Evolutionary conservation across 2,113 vertebrate genomes (phyloP).

Genomic region (Scophthalmus maximus): DNA sequence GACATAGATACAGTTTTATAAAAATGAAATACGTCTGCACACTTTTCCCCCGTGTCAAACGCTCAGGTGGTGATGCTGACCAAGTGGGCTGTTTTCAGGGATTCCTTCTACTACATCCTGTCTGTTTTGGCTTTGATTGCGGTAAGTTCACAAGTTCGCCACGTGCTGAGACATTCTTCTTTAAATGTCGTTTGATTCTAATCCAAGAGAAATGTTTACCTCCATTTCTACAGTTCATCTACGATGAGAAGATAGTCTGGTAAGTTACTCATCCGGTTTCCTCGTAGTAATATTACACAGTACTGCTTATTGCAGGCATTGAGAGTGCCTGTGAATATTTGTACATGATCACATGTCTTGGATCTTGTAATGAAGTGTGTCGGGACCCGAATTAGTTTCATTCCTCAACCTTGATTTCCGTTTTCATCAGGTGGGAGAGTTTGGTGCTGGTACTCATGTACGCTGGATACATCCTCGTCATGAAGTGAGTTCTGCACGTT

Average conservation of each 20-base stretch:
- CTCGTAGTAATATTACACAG: too few species aligned
- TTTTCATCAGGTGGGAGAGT: conserved; percentile 93
- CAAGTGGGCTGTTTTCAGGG: conserved; percentile 94
- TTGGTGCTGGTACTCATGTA: conserved; percentile 95
- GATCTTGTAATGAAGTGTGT: too few species aligned
- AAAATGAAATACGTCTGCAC: not conserved
- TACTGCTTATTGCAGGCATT: not conserved
- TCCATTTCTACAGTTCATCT: conserved; percentile 89
- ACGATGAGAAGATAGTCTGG: conserved; percentile 96
- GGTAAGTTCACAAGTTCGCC: conserved; percentile 86
- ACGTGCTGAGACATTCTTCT: not conserved
- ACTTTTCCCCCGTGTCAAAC: not conserved
- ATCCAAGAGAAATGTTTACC: not conserved
- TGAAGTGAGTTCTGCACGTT: conserved; percentile 90
- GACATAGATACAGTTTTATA: too few species aligned
- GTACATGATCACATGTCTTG: too few species aligned
- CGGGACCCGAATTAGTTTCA: not conserved
- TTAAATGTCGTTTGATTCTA: not conserved
- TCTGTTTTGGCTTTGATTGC: conserved; percentile 91
- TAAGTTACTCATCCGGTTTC: conserved; percentile 78
- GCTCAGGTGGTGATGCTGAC: conserved; percentile 92
- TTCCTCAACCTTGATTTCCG: conserved; percentile 15
- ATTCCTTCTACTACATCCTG: conserved; percentile 93
- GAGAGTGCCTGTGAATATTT: too few species aligned
- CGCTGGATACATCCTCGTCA: conserved; percentile 93